Base-by-base conservation (phyloP, 2,888 invertebrate genomes). In the Pimpla rufipes region DNA sequence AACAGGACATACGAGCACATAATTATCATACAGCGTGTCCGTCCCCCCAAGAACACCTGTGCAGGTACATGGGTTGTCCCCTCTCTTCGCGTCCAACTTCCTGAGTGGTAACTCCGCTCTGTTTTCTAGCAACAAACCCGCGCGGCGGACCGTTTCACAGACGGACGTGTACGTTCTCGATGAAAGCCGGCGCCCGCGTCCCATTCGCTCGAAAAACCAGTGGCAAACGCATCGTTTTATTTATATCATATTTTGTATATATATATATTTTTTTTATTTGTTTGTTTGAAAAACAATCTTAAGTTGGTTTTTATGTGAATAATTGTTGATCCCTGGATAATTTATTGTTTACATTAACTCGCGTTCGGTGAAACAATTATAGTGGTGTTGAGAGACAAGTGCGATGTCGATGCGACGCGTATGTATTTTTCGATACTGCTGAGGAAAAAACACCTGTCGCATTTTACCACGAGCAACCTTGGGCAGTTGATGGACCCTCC, bases 1-100 rank as follows among this genome's bases (percentile, higher is more conserved):
- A 47, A 13, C 79, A 73, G 79, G 74, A 40, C 68, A 74, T 21
- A 59, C 59, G 62, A 47, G 67, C 79, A 57, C 57, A 59, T 78
- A 71, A 75, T 80, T 42, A 68, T 68, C 70, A 70, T 59, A 75
- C 70, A 52, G 74, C 70, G 71, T 80, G 55, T 73, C 59, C 5
- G 35, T 62, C 88, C 87, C 88, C 84, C 86, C 57, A 79, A 85
- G 85, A 87, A 88, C 88, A 88, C 88, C 88, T 88, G 88, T 88
- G 86, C 88, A 84, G 84, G 79, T 74, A 64, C 80, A 68, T 70
- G 76, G 83, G 67, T 78, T 83, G 84, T 86, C 29, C 29, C 87
- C 87, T 85, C 85, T 85, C 87, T 85, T 86, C 66, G 80, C 81
- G 71, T 47, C 78, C 85, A 67, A 87, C 86, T 88, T 88, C 87